These are phyloP conservation scores for Chascanopsetta lugubris DNA, from an alignment of 2,113 vertebrate genomes.

Conservation along the genomic window DNA sequence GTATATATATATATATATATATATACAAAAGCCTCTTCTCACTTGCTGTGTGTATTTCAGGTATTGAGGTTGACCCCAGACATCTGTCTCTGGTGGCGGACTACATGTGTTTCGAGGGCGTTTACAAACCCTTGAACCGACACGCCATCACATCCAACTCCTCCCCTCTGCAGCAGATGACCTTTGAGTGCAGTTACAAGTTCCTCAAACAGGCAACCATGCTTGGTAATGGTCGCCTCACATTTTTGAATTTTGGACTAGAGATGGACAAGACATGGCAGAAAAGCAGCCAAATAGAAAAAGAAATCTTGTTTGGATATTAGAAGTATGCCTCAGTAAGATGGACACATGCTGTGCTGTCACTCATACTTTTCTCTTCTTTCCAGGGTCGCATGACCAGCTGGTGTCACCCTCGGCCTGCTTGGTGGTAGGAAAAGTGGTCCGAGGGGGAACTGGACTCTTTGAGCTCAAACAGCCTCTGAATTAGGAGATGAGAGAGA, in stretches of 20 bases:
- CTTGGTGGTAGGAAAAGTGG: constrained; percentile 93
- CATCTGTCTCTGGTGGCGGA: constrained; percentile 97
- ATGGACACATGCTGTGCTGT: not conserved
- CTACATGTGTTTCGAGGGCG: constrained; percentile 97
- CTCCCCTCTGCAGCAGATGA: constrained; percentile 98
- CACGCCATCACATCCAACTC: constrained; percentile 90
- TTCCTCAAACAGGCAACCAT: constrained; percentile 93
- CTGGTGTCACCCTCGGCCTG: constrained; percentile 93
- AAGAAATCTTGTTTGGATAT: too few relatives aligned
- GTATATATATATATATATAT: not conserved
- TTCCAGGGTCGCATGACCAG: constrained; percentile 86
- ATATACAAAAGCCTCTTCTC: not conserved
- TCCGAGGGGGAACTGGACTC: constrained; percentile 93
- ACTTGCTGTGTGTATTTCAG: constrained; percentile 65
- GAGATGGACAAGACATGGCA: too few relatives aligned
- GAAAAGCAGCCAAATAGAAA: too few relatives aligned
- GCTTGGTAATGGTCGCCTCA: too few relatives aligned
- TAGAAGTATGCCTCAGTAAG: too few relatives aligned
- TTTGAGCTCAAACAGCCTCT: constrained; percentile 97
- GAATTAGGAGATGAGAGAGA: constrained; percentile 64
- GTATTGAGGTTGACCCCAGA: constrained; percentile 93
- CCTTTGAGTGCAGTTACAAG: constrained; percentile 96
- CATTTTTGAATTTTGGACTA: too few relatives aligned
- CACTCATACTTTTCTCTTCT: constrained; percentile 1
- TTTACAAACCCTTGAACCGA: constrained; percentile 92